phyloP scores from a whole-genome alignment of 2,888 invertebrate genomes.

The Chironomus riparius region DNA sequence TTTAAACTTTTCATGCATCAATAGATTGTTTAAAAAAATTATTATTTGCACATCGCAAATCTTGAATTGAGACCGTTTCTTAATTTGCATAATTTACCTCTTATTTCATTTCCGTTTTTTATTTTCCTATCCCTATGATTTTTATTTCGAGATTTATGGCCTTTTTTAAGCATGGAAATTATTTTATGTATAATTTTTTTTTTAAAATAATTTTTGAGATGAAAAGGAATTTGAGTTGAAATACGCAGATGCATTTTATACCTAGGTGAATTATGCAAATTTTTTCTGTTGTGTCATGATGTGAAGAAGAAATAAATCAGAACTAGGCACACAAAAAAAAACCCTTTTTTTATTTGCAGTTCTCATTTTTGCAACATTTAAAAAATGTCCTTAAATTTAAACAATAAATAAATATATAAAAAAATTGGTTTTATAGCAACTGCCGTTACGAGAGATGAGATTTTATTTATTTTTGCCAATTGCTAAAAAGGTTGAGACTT shows the following conservation, averaged over 20 bases:
- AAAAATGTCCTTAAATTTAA: no score
- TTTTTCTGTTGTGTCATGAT: background rate
- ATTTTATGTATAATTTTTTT: background rate
- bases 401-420: no score
- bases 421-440: no score
- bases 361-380: background rate
- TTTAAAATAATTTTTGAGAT: background rate
- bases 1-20: background rate
- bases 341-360: background rate
- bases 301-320: background rate
- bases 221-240: background rate
- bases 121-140: background rate
- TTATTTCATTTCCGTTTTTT: conserved; percentile 9
- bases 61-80: background rate
- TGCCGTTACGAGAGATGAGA: no score
- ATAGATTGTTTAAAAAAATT: background rate
- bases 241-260: conserved; percentile 19
- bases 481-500: no score
- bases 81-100: background rate
- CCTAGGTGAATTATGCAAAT: conserved; percentile 14
- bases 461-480: no score
- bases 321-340: background rate
- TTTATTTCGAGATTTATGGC: conserved; percentile 13
- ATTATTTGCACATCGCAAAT: background rate
- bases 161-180: background rate